These are phyloP conservation scores for Callimorpha dominula DNA, from an alignment of 2,888 invertebrate species.

Conservation along the genomic window DNA sequence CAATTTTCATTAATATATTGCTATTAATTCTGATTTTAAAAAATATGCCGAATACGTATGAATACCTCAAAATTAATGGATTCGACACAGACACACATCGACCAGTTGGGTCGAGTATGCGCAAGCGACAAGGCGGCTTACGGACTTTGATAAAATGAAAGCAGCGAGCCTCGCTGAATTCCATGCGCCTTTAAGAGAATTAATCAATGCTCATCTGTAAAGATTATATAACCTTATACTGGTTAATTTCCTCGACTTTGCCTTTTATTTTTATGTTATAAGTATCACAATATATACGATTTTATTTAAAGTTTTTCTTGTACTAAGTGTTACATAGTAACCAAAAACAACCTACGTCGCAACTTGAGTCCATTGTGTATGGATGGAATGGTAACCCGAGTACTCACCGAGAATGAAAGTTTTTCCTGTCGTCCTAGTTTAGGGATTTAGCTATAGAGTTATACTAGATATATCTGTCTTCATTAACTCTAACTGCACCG, in stretches of 20 bases:
- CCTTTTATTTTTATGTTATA: neutral
- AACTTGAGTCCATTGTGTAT: no score
- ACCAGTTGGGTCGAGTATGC: slow-evolving; percentile 38
- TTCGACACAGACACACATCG: no score
- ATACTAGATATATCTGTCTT: no score
- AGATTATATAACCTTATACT: neutral
- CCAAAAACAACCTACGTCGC: no score
- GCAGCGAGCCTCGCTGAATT: slow-evolving; percentile 67
- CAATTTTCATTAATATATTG: neutral
- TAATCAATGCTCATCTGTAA: slow-evolving; percentile 24
- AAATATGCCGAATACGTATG: slow-evolving; percentile 2
- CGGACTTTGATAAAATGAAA: slow-evolving; percentile 75
- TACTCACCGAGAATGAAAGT: neutral
- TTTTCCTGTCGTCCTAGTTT: neutral
- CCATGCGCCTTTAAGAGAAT: slow-evolving; percentile 58
- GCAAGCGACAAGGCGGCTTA: slow-evolving; percentile 63
- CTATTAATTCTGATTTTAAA: neutral
- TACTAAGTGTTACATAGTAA: no score
- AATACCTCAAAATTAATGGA: slow-evolving; percentile 1
- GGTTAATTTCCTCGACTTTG: neutral
- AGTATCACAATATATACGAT: no score
- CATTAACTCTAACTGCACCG: no score
- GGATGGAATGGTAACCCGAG: neutral
- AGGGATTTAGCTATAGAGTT: neutral
- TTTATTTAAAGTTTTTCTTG: no score